A percentile compares a stretch with the other conserved stretches of the same genome.
Evolutionary conservation across 2,888 invertebrate genomes (phyloP).

Genomic region (Toxonevra muliebris): DNA sequence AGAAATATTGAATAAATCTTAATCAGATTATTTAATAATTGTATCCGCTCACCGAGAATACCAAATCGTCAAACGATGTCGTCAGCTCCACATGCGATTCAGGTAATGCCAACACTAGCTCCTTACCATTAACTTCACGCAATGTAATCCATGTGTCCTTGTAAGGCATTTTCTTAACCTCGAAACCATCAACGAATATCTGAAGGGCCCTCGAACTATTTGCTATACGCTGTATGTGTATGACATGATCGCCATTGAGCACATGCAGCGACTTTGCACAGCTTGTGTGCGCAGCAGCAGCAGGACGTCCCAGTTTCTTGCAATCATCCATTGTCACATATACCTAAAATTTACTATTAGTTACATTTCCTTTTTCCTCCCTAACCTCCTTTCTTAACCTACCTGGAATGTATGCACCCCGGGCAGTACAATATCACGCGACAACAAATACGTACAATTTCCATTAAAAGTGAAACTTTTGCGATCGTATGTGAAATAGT

Average conservation of each 20-base stretch:
- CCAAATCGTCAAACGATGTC: slow-evolving; percentile 65
- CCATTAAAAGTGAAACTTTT: slow-evolving; percentile 81
- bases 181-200: slow-evolving; percentile 60
- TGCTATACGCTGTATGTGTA: slow-evolving; percentile 67
- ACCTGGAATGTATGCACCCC: slow-evolving; percentile 64
- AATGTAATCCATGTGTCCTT: slow-evolving; percentile 72
- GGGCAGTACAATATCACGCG: slow-evolving; percentile 70
- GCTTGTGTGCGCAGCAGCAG: slow-evolving; percentile 57
- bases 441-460: slow-evolving; percentile 85
- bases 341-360: slow-evolving; percentile 64
- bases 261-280: slow-evolving; percentile 78
- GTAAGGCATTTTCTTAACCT: slow-evolving; percentile 64
- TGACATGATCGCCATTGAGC: slow-evolving; percentile 72
- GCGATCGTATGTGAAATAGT: slow-evolving; percentile 85
- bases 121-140: slow-evolving; percentile 69
- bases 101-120: slow-evolving; percentile 72
- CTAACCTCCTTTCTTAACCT: slow-evolving; percentile 32
- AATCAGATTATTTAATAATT: not conserved
- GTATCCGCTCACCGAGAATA: slow-evolving; percentile 63
- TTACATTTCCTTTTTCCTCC: no score
- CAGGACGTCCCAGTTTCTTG: slow-evolving; percentile 63
- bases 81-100: slow-evolving; percentile 78
- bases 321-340: slow-evolving; percentile 79
- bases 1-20: not conserved
- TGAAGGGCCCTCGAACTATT: slow-evolving; percentile 56